Evolutionary conservation across 2,113 vertebrate species (phyloP), one percentile per base, ranked within the genome.

Genomic region (Amazona guildingii): DNA sequence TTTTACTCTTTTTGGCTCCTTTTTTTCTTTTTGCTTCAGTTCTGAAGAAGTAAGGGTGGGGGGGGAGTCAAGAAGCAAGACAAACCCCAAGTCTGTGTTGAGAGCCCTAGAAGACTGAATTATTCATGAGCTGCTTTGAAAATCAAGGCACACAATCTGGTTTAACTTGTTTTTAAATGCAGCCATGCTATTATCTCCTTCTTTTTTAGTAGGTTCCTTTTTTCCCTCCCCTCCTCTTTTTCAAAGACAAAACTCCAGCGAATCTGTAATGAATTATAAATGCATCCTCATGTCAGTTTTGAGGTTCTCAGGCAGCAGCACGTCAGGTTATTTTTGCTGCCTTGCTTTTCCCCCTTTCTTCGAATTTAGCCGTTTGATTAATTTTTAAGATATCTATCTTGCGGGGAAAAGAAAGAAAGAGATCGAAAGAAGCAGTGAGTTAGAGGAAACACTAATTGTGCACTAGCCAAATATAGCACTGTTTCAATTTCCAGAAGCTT

Each of bases 241-340:
- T 72, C 82, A 90, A 92, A 97, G 84, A 94, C 88, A 92, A 91
- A 96, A 97, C 89, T 39, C 61, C 59, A 83, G 80, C 12, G 44
- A 75, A 77, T 97, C 94, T 95, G 96, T 96, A 97, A 97, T 98
- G 96, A 95, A 97, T 98, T 94, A 97, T 97, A 90, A 97, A 86
- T 94, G 77, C 74, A 85, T 73, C 81, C 51, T 95, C 91, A 93
- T 59, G 19, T 79, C 64, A 46, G 49, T 95, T 84, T 41, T n/a
- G 82, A 96, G 35, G 27, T 95, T 96, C 59, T 25, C 80, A 33
- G 82, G 66, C 80, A 89, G 95, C 64, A 86, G 96, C 94, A 77
- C 20, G 1, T 94, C 87, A 81, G 67, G 91, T 94, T 91, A 82
- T 87, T 96, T 96, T 92, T 92, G 70, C 77, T 73, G 62, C 46